Base-by-base conservation (phyloP, 1,140 invertebrate species). In the Akabosia matsudoensis region DNA sequence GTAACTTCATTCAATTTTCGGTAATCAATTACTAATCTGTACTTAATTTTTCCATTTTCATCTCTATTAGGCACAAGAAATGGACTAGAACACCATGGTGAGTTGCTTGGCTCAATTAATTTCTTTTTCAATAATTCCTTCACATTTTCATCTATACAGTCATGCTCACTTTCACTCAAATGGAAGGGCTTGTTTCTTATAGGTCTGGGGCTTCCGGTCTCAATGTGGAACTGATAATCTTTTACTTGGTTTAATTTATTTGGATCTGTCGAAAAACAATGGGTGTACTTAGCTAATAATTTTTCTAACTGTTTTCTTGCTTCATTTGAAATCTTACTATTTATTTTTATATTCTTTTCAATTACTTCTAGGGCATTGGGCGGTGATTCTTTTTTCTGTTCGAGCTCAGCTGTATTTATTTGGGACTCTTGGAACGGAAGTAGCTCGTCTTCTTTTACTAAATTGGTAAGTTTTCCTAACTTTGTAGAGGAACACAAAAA, bases 201-300 rank as follows among this genome's bases (percentile, higher is more conserved):
- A n/a, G 70, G 70, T 2, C 3, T 16, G 13, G 37, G 1, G 45
- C 13, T 51, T 37, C 70, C 70, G 7, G 70, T 72, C 24, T 72
- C 70, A 37, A 72, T 72, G 24, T 72, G 33, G 34, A 72, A 72
- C n/a, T 45, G 2, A 30, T 67, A 67, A n/a, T 67, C 7, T 67
- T 67, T 67, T 2, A 31, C 28, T n/a, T 67, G 61, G 7, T 7
- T 31, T 7, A 67, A 30, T 31, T 67, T 67, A 31, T 67, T 22
- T 1, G 61, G 61, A 30, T 67, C 30, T 3, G 3, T 30, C n/a
- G 61, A 24, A n/a, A 67, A 67, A 67, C 7, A 4, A 31, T 67
- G 26, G 3, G 4, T 13, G n/a, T 30, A 67, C 2, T 67, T 31
- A 28, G 3, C 4, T 14, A 67, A 2, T 28, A 67, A 30, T 13